These are phyloP conservation scores for Chaitophorus viminalis DNA, from an alignment of 2,888 invertebrate species.

Conservation along the genomic window DNA sequence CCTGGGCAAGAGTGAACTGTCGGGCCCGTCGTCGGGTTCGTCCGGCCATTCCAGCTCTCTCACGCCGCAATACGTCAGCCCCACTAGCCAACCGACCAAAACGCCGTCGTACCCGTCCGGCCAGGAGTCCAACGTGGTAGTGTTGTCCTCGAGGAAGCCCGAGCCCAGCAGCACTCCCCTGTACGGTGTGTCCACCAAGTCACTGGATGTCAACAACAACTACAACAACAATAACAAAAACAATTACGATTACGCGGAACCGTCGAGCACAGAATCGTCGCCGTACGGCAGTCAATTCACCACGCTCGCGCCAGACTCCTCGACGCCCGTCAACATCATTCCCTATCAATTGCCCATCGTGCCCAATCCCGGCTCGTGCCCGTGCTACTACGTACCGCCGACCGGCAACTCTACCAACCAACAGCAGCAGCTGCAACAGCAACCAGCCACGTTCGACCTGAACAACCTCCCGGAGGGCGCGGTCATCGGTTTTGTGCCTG, in stretches of 20 bases:
- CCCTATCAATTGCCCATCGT: conserved; percentile 71
- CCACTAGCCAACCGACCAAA: neutral
- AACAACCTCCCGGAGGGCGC: conserved; percentile 70
- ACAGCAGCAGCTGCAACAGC: conserved; percentile 24
- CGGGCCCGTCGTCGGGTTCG: conserved; percentile 17
- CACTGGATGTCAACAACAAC: neutral
- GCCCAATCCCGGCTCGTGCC: conserved; percentile 70
- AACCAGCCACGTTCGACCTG: conserved; percentile 61
- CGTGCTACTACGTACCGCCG: conserved; percentile 74
- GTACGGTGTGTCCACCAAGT: neutral
- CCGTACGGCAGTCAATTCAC: neutral
- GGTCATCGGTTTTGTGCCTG: conserved; percentile 77
- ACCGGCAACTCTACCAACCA: conserved; percentile 67
- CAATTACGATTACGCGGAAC: too few relatives aligned
- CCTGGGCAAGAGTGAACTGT: conserved; percentile 41
- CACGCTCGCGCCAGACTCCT: conserved; percentile 27
- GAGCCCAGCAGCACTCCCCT: conserved; percentile 7
- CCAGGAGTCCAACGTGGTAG: conserved; percentile 28
- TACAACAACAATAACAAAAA: too few relatives aligned
- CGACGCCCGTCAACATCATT: conserved; percentile 68
- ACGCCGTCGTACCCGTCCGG: neutral
- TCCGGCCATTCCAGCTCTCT: conserved; percentile 41
- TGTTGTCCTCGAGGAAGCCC: conserved; percentile 33
- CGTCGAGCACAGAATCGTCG: neutral
- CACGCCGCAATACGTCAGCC: conserved; percentile 35